A percentile compares a stretch with the other conserved stretches of the same genome.
These are phyloP conservation scores for Varroa destructor DNA, from an alignment of 1,140 invertebrate species.

Conservation along the genomic window DNA sequence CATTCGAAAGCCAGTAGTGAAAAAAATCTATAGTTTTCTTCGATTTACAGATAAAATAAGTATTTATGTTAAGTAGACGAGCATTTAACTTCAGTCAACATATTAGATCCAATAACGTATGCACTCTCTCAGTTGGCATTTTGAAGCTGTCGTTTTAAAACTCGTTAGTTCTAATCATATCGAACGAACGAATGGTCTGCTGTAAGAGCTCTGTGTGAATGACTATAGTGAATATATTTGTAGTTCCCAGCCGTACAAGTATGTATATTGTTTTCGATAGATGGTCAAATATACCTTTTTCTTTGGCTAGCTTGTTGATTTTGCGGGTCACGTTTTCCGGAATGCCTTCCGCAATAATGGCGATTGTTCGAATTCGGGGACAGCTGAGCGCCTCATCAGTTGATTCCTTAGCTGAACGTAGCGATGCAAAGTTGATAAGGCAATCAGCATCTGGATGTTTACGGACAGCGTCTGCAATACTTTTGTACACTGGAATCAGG, in stretches of 20 bases:
- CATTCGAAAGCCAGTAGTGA: no score
- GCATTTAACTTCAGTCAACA: no score
- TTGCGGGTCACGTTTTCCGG: constrained; percentile 95
- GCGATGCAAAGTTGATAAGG: constrained; percentile 94
- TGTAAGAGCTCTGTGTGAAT: no score
- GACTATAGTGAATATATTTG: no score
- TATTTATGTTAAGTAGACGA: no score
- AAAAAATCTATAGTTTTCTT: constrained; percentile 49
- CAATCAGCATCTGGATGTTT: constrained; percentile 91
- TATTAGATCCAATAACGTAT: no score
- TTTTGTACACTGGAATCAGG: constrained; percentile 87
- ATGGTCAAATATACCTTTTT: constrained; percentile 46
- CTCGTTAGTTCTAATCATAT: no score
- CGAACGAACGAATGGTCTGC: no score
- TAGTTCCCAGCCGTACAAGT: no score
- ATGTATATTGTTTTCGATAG: no score
- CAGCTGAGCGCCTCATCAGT: constrained; percentile 83
- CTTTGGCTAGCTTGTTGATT: constrained; percentile 68
- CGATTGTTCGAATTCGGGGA: constrained; percentile 86
- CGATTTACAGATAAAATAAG: constrained; percentile 42
- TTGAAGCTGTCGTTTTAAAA: no score
- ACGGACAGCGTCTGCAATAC: constrained; percentile 88
- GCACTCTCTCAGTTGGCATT: no score
- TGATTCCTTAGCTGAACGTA: constrained; percentile 92
- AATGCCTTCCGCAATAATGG: constrained; percentile 98